Percentiles rank a stretch among this genome's conserved stretches.
These are phyloP conservation scores for Sandelia bainsii DNA, from an alignment of 2,797 vertebrate genomes.

Conservation along the genomic window DNA sequence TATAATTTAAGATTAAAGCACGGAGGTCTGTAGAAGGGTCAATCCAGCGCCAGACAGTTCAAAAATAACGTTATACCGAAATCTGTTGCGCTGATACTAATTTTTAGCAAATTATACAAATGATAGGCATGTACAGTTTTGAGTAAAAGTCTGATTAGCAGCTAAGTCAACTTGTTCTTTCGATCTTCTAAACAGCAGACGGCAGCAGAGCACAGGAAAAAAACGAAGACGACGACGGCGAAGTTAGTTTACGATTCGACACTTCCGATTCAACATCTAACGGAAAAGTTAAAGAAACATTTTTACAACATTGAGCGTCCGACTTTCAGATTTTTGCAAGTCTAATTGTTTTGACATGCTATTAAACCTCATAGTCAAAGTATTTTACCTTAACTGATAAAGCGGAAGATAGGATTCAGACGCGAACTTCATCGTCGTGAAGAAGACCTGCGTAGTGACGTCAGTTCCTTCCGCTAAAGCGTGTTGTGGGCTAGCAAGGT, in stretches of 20 bases:
- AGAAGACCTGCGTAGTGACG: neutral
- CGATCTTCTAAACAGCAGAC: constrained; percentile 39
- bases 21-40: too few species aligned
- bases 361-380: too few species aligned
- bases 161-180: too few species aligned
- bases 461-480: constrained; percentile 35
- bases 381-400: neutral
- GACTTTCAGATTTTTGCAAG: too few species aligned
- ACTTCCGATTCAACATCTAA: too few species aligned
- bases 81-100: neutral
- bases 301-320: too few species aligned
- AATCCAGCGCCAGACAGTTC: too few species aligned
- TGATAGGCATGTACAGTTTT: fast-evolving
- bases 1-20: neutral
- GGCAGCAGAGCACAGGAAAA: constrained; percentile 26
- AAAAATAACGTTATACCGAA: too few species aligned
- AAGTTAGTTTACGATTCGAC: neutral
- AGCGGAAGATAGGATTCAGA: neutral
- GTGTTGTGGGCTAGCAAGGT: constrained; percentile 20
- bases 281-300: neutral
- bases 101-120: neutral
- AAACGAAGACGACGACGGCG: neutral
- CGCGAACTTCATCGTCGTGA: neutral
- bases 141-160: neutral
- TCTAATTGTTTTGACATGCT: too few species aligned